Base-by-base conservation (phyloP, 2,888 invertebrate genomes). In the Dinocampus coccinellae region DNA sequence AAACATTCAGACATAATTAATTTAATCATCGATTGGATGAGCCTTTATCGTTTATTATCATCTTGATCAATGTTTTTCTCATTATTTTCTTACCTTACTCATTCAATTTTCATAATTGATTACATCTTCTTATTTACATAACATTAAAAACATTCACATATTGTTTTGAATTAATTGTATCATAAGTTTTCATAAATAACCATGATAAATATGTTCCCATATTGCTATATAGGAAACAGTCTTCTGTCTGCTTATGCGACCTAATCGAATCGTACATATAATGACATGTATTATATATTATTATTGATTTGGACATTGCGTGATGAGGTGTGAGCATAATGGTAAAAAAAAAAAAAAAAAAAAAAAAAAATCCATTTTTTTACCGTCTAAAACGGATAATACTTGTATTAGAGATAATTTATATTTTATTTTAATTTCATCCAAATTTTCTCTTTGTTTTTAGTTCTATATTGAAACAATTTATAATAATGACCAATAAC, bases 61-160 rank as follows among this genome's bases (percentile, higher is more conserved):
- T 77, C 78, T 76, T 76, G 76, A 79, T 73, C 76, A 77, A 74
- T 60, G 79, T 77, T 69, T 47, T 70, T 74, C 55, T 65, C 69
- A 74, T 60, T 73, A 75, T 71, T 77, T 67, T 73, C 75, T 80
- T 52, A 76, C 78, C 73, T 72, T 72, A 75, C 76, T 39, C 20
- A 39, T 33, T 57, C 60, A 65, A 73, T 58, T 72, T 22, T 62
- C n/a, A 29, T 62, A 29, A 13, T 64, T 72, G 65, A 75, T 66
- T 60, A 67, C 73, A 78, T 77, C 77, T 70, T 81, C 72, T 76
- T 84, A 85, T 83, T 78, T 84, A 84, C 84, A 84, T 80, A 84
- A 84, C 79, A 82, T 83, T 81, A 82, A 80, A 84, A 84, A 85
- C 82, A 83, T 80, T 82, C 78, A 83, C 80, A 82, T 81, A 83